Evolutionary conservation across 2,113 vertebrate genomes (phyloP), one percentile per base, ranked within the genome.

Genomic region (Potamarius usumacintae): DNA sequence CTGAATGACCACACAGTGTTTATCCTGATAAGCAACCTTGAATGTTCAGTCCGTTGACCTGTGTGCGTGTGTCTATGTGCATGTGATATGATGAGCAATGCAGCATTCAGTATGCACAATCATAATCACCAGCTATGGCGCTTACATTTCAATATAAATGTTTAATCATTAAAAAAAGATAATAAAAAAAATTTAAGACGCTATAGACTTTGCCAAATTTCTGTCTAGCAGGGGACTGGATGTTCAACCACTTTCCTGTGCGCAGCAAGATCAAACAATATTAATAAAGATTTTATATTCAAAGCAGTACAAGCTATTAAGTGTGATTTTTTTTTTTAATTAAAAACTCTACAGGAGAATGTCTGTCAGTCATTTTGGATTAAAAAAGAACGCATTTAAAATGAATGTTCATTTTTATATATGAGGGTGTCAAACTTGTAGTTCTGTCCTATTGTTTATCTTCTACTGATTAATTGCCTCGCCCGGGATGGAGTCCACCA

Each of bases 271-370:
- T 84, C 52, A 79, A 85, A 71, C 50, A 18, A 86, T 85, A 78
- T 88, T 83, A 88, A 88, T 90, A 88, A 88, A 90, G 77, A 69
- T 86, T 90, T 90, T 90, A 72, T 86, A 90, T 91, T 82, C 25
- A 89, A 89, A 86, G 52, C 30, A 25, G 48, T 18, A n/a, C 27
- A 5, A 50, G 42, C 42, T 74, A 34, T 84, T 60, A 12, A 60
- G 30, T 78, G 84, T 78, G 55, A 76, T 76, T 30, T 42, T 85
- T 74, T 60, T 74, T 85, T 42, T 20, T 30, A 30, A 50, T 18
- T 34, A 83, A 57, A 17, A 1, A 50, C 9, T 83, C 25, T 83
- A 7, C 18, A 17, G 55, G 20, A 76, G 20, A 52, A 76, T 10
- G 25, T 50, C 0, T 15, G 18, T 74, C 7, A 10, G 42, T 74